Evolutionary conservation across 2,113 vertebrate genomes (phyloP), one percentile per base, ranked within the genome.

Genomic region (Thalassarche chlororhynchos): DNA sequence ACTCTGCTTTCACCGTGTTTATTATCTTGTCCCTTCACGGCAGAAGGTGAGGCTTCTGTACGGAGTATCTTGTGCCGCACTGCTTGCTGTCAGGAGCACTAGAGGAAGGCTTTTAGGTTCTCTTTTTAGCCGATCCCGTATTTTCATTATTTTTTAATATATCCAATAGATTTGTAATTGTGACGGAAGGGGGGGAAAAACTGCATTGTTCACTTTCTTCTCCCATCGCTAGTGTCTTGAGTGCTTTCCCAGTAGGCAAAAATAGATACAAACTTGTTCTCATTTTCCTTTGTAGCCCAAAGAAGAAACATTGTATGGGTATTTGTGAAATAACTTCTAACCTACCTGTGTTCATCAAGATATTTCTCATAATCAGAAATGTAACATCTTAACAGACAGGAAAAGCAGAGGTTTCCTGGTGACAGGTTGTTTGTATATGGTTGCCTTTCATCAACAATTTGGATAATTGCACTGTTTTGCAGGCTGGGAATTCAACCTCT

Each of bases 21-120:
- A 1, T 8, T 18, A 2, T 2, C 31, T 8, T 28, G 70, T 10
- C 31, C 24, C 34, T 21, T 34, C 38, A 0, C n/a, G 18, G 82
- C 74, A 4, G 42, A 25, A 44, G 32, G 52, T 0, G 66, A 46
- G 54, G n/a, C 28, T 79, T 47, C 89, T 16, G 25, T 9, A 14
- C 5, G 1, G 58, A 42, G 40, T 3, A 7, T 14, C 23, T 20
- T 14, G 47, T 46, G 62, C 65, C 7, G 10, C 24, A 1, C 34
- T 8, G 29, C 51, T 38, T 11, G 25, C 49, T 58, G 10, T 5
- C 60, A 9, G 66, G 5, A 44, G 29, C 17, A 10, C 14, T 10
- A 26, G 60, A 42, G 26, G 29, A 60, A 20, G 7, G 32, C 54
- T 86, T 36, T 42, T 34, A 21, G 17, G 4, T 44, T 62, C 24